Evolutionary conservation across 2,888 invertebrate genomes (phyloP), one percentile per base, ranked within the genome.

Genomic region (Augochlorella aurata): DNA sequence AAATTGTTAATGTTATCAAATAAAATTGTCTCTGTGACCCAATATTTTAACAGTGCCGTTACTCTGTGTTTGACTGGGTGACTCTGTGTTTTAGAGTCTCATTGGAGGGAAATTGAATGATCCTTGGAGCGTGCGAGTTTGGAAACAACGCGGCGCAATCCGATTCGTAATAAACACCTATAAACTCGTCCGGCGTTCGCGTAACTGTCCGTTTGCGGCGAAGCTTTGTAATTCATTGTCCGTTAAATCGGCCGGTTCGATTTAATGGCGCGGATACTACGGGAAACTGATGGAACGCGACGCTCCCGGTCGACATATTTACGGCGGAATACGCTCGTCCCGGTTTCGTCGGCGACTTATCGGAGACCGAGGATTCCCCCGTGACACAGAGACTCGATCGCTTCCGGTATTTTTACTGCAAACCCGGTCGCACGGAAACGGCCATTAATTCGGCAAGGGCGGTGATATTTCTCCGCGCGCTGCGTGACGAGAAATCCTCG

Each of bases 141-240:
- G n/a, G 49, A 12, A 54, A 54, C 54, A 49, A 18, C 47, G 29
- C 29, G 16, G 70, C 54, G 72, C 9, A 52, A 69, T 49, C 72
- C 72, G 47, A 70, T 69, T 75, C 69, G 81, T 83, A 83, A 69
- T 73, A 66, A 77, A 77, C 70, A 24, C 16, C 63, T 74, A 73
- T 76, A 85, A 82, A 79, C 79, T 74, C 65, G 72, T 14, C 66
- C 70, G 67, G 79, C 44, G 58, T 76, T 78, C 54, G 73, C 54
- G 71, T 78, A 72, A 69, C 77, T 69, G 69, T 70, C 74, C 50
- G 69, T 58, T 70, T 38, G 69, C 74, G 47, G 52, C n/a, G n/a
- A n/a, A 16, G n/a, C 52, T 66, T 69, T 61, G 77, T 77, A 84
- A 84, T 88, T 82, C 77, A 82, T 84, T 80, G 75, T 81, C 81